These are phyloP conservation scores for Rhabdomys dilectus DNA, from an alignment of 2,113 vertebrate species.

Conservation along the genomic window DNA sequence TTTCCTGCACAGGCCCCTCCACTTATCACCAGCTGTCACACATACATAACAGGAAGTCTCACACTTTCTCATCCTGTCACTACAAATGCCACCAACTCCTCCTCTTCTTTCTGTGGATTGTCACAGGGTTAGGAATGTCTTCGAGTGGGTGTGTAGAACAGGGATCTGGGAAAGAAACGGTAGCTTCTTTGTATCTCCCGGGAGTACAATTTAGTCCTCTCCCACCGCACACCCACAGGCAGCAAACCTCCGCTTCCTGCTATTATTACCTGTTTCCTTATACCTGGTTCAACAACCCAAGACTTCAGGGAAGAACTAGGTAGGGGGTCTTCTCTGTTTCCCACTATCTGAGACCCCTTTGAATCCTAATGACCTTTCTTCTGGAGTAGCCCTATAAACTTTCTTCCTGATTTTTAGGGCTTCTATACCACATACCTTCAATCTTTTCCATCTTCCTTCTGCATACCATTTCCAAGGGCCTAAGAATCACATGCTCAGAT, in stretches of 20 bases:
- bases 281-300: background rate
- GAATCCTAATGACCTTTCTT: background rate
- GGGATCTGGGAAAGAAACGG: background rate
- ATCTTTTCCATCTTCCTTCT: background rate
- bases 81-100: constrained; percentile 83
- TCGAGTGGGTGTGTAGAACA: constrained; percentile 57
- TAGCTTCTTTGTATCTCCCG: background rate
- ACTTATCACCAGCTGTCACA: constrained; percentile 92
- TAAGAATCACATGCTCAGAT: background rate
- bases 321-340: background rate
- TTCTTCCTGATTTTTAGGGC: background rate
- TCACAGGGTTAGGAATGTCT: constrained; percentile 76
- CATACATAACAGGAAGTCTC: constrained; percentile 92
- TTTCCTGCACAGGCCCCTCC: constrained; percentile 90
- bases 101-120: constrained; percentile 79
- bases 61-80: constrained; percentile 91
- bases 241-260: constrained; percentile 62
- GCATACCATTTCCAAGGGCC: background rate
- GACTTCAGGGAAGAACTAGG: background rate
- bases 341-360: background rate
- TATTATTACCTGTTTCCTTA: background rate
- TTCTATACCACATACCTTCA: background rate
- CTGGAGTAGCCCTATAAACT: background rate
- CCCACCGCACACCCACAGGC: constrained; percentile 47
- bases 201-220: background rate